These are phyloP conservation scores for Bettongia penicillata DNA, from an alignment of 2,113 vertebrate species.

Conservation along the genomic window DNA sequence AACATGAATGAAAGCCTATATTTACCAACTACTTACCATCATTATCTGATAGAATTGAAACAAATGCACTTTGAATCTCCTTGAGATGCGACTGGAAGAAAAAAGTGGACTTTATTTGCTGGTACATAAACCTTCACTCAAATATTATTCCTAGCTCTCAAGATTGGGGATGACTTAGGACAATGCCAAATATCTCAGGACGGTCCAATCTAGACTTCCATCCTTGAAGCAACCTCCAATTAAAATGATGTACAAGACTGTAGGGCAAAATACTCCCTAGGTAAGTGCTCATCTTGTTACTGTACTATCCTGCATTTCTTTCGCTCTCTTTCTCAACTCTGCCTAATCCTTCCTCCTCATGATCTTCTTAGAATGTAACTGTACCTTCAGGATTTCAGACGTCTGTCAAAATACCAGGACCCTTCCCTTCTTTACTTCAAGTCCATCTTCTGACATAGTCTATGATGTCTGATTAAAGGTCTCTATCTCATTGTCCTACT, in stretches of 20 bases:
- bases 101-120: conserved; percentile 40
- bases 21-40: conserved; percentile 91
- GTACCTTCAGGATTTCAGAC: background rate
- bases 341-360: background rate
- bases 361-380: background rate
- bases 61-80: conserved; percentile 97
- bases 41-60: conserved; percentile 94
- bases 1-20: conserved; percentile 54
- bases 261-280: background rate
- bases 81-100: conserved; percentile 92
- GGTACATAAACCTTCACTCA: background rate
- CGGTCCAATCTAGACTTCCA: no score
- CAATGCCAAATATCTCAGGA: background rate
- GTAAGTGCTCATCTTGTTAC: background rate
- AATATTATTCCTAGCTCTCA: background rate
- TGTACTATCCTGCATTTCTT: background rate
- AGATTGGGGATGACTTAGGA: rapidly evolving
- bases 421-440: background rate
- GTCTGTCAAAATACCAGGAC: background rate
- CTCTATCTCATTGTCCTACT: background rate
- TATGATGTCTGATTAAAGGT: background rate
- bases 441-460: conserved; percentile 1
- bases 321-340: background rate
- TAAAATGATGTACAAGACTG: background rate
- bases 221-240: background rate